Conservation (phyloP, 2,113 vertebrate species). For the Callithrix jacchus region DNA sequence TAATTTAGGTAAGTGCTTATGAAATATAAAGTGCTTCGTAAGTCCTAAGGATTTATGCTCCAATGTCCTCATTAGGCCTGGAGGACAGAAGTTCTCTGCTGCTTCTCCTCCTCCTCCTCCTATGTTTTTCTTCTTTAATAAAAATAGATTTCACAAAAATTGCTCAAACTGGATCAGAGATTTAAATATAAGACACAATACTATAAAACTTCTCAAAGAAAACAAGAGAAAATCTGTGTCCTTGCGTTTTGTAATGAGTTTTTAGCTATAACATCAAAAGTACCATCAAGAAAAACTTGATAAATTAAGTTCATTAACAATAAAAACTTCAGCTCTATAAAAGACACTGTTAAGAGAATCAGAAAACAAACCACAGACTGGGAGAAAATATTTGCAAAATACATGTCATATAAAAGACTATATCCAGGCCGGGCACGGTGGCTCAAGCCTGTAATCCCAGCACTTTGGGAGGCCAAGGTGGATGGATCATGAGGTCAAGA, state of each 20-base stretch:
- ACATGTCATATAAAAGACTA: not conserved
- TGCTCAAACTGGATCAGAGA: not conserved
- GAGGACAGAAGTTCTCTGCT: not conserved
- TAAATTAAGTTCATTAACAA: not conserved
- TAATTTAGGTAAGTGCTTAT: slow-evolving; percentile 28
- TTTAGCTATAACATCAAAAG: not conserved
- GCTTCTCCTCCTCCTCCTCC: not conserved
- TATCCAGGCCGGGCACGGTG: too few relatives aligned
- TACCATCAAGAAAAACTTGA: not conserved
- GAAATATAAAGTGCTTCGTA: slow-evolving; percentile 40
- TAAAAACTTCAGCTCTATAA: not conserved
- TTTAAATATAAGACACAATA: not conserved
- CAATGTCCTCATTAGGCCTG: not conserved
- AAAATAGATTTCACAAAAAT: not conserved
- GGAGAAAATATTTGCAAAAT: not conserved
- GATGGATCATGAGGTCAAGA: too few relatives aligned
- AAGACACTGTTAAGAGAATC: not conserved
- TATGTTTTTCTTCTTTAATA: not conserved
- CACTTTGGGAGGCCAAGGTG: too few relatives aligned
- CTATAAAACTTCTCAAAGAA: not conserved
- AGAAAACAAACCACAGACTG: not conserved
- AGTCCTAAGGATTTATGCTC: not conserved
- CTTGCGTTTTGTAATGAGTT: not conserved
- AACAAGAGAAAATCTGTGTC: not conserved
- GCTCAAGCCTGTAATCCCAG: too few relatives aligned